These are phyloP conservation scores for Nymphalis c-album DNA, from an alignment of 2,888 invertebrate genomes.

Conservation along the genomic window DNA sequence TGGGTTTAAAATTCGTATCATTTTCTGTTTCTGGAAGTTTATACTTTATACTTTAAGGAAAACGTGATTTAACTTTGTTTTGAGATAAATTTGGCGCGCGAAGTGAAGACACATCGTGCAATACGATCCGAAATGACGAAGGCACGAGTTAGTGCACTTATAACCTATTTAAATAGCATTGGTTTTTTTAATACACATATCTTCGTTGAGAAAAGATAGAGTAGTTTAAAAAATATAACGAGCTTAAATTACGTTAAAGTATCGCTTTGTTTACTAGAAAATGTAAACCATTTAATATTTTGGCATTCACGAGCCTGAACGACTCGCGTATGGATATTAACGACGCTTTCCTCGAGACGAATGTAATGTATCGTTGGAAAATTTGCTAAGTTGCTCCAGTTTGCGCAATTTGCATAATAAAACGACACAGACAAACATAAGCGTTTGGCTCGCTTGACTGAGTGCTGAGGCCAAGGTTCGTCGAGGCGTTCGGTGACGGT, in stretches of 20 bases:
- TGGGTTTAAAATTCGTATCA: slow-evolving; percentile 1
- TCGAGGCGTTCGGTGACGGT: slow-evolving; percentile 6
- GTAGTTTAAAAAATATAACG: neutral
- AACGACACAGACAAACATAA: slow-evolving; percentile 26
- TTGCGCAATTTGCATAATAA: slow-evolving; percentile 30
- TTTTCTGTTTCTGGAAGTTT: neutral
- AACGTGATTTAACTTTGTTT: slow-evolving; percentile 1
- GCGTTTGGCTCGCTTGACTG: slow-evolving; percentile 21
- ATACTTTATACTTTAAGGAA: slow-evolving; percentile 10
- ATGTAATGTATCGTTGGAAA: slow-evolving; percentile 13
- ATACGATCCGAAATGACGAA: neutral
- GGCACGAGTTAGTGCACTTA: neutral
- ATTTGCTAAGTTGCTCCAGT: slow-evolving; percentile 17
- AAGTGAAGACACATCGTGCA: neutral
- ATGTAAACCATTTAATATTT: slow-evolving; percentile 9
- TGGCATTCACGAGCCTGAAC: slow-evolving; percentile 6
- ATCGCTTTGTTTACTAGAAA: neutral
- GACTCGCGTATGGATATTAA: slow-evolving; percentile 17
- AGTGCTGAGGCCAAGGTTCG: slow-evolving; percentile 12
- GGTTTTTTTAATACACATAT: too few species aligned
- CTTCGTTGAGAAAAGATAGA: neutral
- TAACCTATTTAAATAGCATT: too few species aligned
- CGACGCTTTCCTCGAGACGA: slow-evolving; percentile 7
- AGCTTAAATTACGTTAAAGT: neutral
- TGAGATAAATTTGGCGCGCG: neutral